These are phyloP conservation scores for Tetraneura akinire DNA, from an alignment of 1,140 invertebrate genomes.

Conservation along the genomic window DNA sequence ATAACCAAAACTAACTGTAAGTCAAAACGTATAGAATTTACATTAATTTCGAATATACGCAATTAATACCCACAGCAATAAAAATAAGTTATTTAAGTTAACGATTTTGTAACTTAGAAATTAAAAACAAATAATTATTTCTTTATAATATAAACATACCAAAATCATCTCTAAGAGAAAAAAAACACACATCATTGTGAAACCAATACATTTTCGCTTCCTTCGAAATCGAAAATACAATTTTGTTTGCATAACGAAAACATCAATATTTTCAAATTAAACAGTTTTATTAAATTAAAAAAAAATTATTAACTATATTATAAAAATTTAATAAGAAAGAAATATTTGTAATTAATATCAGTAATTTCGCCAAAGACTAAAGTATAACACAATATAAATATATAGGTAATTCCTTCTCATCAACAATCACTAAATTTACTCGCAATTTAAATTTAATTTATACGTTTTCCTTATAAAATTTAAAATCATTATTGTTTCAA, in stretches of 20 bases:
- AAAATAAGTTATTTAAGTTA: not conserved
- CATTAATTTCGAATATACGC: not conserved
- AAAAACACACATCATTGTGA: no score
- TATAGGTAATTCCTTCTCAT: not conserved
- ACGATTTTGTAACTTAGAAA: not conserved
- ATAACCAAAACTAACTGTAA: not conserved
- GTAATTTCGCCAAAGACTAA: not conserved
- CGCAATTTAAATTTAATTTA: not conserved
- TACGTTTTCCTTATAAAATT: not conserved
- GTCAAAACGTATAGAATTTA: not conserved
- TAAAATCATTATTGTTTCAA: not conserved
- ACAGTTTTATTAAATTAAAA: not conserved
- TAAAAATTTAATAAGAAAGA: not conserved
- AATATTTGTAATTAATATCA: constrained; percentile 7
- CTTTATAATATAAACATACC: not conserved
- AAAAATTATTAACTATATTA: not conserved
- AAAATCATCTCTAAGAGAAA: not conserved
- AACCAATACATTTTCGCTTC: no score
- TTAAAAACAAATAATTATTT: constrained; percentile 18
- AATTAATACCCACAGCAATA: not conserved
- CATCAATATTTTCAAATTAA: not conserved
- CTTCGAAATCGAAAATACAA: no score
- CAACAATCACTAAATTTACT: no score
- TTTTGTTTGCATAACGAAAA: constrained; percentile 12
- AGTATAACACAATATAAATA: not conserved